These are phyloP conservation scores for Martes martes DNA, from an alignment of 2,113 vertebrate genomes.

Conservation along the genomic window DNA sequence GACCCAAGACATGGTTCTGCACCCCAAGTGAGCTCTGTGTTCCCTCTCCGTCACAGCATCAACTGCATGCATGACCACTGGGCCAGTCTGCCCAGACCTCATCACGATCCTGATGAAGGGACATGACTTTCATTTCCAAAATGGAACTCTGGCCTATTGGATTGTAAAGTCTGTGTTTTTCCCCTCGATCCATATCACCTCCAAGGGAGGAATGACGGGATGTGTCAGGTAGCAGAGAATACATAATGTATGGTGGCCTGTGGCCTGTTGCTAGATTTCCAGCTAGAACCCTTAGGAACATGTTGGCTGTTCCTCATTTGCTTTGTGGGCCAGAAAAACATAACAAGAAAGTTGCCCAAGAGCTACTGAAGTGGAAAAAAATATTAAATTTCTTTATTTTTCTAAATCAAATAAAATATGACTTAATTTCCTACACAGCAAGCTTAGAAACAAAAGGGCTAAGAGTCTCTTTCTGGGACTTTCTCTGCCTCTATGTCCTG, in stretches of 20 bases:
- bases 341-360: not conserved
- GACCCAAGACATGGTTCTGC: not conserved
- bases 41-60: accelerated
- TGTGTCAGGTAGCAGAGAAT: accelerated
- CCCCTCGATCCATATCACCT: not conserved
- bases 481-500: not conserved
- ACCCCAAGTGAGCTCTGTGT: not conserved
- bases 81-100: not conserved
- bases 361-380: not conserved
- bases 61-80: accelerated
- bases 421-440: not conserved
- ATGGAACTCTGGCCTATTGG: not conserved
- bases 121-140: not conserved
- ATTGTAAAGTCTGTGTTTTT: not conserved
- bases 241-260: too few relatives aligned
- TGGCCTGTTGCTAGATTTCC: too few relatives aligned
- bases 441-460: not conserved
- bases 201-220: too few relatives aligned
- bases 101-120: not conserved
- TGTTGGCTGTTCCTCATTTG: not conserved
- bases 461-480: not conserved
- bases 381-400: not conserved
- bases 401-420: not conserved
- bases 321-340: not conserved
- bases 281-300: too few relatives aligned